Evolutionary conservation across 2,797 vertebrate species (phyloP), one percentile per base, ranked within the genome.

Genomic region (Naso thynnoides): DNA sequence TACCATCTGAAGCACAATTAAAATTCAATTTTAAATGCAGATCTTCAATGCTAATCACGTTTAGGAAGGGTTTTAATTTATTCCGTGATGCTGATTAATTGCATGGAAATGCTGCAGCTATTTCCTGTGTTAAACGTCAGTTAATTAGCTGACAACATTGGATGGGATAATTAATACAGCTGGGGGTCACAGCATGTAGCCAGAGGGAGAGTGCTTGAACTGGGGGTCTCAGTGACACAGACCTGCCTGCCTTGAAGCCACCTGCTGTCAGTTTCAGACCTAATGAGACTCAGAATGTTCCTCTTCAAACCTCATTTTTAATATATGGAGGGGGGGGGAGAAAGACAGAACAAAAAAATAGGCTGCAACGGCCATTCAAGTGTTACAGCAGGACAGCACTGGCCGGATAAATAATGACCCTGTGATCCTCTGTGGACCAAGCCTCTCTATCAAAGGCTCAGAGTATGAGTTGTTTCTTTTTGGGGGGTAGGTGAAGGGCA

Each of bases 101-200:
- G 82, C 64, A 55, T 84, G 18, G 84, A 92, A 91, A 90, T 88
- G 84, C 90, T 81, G 58, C 73, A 82, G 81, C 81, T 85, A 85
- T 90, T 93, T 91, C 84, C 87, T 67, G 80, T 84, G 81, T 88
- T 94, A 93, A 94, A 93, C 79, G 79, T 88, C 89, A 91, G 86
- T 94, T 94, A 94, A 94, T 95, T 94, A 93, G 90, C 90, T 76
- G 86, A 93, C 89, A 91, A 83, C 88, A 88, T 85, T 91, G 91
- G 82, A 91, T 85, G 86, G 87, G 87, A 93, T 94, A 93, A 95
- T 94, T 91, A 93, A 94, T 94, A 86, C 79, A 87, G 86, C 84
- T 61, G 74, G 57, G 88, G 85, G 84, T 84, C 87, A 63, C 79
- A 74, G 83, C 85, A 69, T 81, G 87, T 55, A 70, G 73, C 64